phyloP scores from a whole-genome alignment of 2,113 vertebrate genomes.

The Sphyrna mokarran region DNA sequence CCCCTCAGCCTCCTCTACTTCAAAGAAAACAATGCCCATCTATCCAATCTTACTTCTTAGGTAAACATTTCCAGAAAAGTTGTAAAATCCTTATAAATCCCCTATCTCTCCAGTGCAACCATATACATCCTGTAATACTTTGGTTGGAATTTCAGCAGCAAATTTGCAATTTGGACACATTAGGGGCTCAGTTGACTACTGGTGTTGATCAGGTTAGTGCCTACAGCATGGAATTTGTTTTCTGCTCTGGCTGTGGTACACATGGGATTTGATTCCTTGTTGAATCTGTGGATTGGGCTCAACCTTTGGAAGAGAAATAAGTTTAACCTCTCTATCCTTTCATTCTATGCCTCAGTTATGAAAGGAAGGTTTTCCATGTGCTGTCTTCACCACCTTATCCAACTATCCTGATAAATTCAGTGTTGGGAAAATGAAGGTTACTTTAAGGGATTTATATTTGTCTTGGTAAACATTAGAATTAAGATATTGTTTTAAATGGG shows the following conservation, averaged over 20 bases:
- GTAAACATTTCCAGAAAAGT: background rate
- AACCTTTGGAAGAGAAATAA: background rate
- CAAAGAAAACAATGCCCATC: background rate
- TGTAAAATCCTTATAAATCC: background rate
- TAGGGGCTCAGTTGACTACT: background rate
- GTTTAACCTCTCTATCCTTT: background rate
- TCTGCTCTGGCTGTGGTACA: background rate
- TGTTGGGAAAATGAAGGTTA: too few species aligned
- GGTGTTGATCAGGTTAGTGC: background rate
- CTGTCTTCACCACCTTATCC: background rate
- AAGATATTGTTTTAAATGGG: too few species aligned
- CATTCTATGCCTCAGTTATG: background rate
- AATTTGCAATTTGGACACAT: too few species aligned
- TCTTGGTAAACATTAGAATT: too few species aligned
- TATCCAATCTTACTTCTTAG: background rate
- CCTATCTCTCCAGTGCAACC: background rate
- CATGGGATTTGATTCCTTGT: background rate
- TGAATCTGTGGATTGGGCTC: background rate
- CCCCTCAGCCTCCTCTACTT: background rate
- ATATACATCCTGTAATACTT: background rate
- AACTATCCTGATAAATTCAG: too few species aligned
- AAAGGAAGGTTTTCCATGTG: background rate
- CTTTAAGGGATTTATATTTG: too few species aligned
- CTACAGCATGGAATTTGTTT: background rate
- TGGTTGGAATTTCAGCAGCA: background rate